Evolutionary conservation across 2,888 invertebrate species (phyloP).

Genomic region (Pyrgus malvae): DNA sequence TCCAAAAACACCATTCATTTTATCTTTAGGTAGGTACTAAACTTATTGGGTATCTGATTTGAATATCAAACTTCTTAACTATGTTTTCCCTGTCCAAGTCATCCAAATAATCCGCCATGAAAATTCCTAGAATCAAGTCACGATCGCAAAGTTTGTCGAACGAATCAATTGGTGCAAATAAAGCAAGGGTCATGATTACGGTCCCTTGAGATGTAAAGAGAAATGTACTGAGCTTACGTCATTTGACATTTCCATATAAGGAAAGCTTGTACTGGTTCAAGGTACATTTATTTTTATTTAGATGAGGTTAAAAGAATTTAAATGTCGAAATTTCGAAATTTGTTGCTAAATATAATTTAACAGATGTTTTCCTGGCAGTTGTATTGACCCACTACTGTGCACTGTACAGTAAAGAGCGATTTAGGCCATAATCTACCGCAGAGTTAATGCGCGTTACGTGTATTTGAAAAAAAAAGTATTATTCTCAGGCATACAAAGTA

Average conservation of each 20-base stretch:
- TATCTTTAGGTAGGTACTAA: too few relatives aligned
- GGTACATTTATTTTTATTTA: background rate
- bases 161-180: conserved; percentile 32
- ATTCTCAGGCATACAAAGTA: too few relatives aligned
- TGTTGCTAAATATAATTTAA: too few relatives aligned
- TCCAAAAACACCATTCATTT: too few relatives aligned
- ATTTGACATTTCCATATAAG: conserved; percentile 32
- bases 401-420: too few relatives aligned
- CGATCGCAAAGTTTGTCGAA: conserved; percentile 28
- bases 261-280: conserved; percentile 8
- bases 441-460: too few relatives aligned
- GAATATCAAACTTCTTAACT: background rate
- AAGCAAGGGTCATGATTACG: conserved; percentile 26
- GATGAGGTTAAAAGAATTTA: background rate
- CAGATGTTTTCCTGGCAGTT: too few relatives aligned
- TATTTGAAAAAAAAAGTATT: too few relatives aligned
- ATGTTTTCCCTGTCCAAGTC: conserved; percentile 6
- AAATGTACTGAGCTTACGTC: conserved; percentile 17
- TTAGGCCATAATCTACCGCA: too few relatives aligned
- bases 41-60: too few relatives aligned
- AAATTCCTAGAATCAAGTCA: conserved; percentile 25
- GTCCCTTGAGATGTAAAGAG: conserved; percentile 14
- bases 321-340: background rate
- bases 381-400: too few relatives aligned
- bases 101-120: conserved; percentile 14